Evolutionary conservation across 2,113 vertebrate species (phyloP), one percentile per base, ranked within the genome.

Genomic region (Spea multiplicata): DNA sequence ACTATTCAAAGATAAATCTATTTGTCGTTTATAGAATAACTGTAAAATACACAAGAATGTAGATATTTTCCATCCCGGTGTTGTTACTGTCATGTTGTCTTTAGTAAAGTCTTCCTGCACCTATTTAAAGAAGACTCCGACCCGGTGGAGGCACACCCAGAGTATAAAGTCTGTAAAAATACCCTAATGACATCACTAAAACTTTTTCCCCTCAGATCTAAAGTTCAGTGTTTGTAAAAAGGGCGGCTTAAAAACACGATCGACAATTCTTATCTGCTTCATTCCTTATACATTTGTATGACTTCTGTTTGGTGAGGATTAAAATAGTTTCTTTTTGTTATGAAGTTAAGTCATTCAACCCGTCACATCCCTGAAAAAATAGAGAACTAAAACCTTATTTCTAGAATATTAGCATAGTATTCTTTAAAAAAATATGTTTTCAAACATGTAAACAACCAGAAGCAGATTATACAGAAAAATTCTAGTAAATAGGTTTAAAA

Each of bases 141-240:
- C 70, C 70, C 47, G 45, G n/a, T 12, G 3, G 3, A 30, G 44
- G 44, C 44, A 46, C 76, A 71, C 76, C 76, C 70, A 66, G 49
- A 14, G 30, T 66, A 49, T n/a, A 55, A 78, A 13, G n/a, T 72
- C 46, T 62, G 52, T 71, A 71, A 71, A 67, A 71, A 79, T 66
- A 48, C 61, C 49, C 70, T 10, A 48, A 65, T 79, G 76, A 66
- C 76, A 79, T 79, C 61, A 73, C 44, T 14, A 46, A 66, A 69
- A 79, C 73, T 73, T 73, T 72, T 73, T 44, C 69, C 55, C 69
- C 76, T 66, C 50, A 14, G 14, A 65, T 79, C 47, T 49, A 66
- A 46, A 72, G 61, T 57, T 30, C 17, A 66, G 10, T 71, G 70
- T 78, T 71, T 78, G 76, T 47, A 53, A 71, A 71, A 3, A 65